These are phyloP conservation scores for Syngnathus acus DNA, from an alignment of 2,797 vertebrate genomes.

Conservation along the genomic window DNA sequence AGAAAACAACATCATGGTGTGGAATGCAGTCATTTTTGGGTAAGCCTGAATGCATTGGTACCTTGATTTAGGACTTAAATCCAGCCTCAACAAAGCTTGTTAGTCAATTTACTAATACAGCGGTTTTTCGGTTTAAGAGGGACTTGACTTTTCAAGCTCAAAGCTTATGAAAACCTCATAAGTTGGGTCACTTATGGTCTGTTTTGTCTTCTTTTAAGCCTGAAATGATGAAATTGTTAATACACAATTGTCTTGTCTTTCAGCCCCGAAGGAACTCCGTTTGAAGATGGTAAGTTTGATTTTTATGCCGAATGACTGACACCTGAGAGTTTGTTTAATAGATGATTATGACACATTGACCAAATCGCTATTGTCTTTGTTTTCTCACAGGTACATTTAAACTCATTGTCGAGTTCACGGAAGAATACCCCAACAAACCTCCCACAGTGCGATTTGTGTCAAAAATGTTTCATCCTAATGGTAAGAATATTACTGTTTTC, in stretches of 20 bases:
- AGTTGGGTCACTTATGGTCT: neutral
- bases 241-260: slow-evolving; percentile 5
- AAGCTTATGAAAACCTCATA: neutral
- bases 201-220: neutral
- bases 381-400: slow-evolving; percentile 88
- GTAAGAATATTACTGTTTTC: slow-evolving; percentile 54
- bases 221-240: neutral
- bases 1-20: slow-evolving; percentile 98
- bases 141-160: too few relatives aligned
- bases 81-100: neutral
- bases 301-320: neutral
- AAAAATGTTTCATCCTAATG: slow-evolving; percentile 99
- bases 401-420: slow-evolving; percentile 98
- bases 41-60: slow-evolving; percentile 52
- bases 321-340: neutral
- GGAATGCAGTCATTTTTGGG: slow-evolving; percentile 99
- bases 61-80: neutral
- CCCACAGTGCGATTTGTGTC: slow-evolving; percentile 98
- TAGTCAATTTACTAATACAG: neutral
- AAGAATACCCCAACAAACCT: slow-evolving; percentile 99
- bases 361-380: neutral
- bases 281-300: slow-evolving; percentile 88
- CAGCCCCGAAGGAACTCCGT: slow-evolving; percentile 96
- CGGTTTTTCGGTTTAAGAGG: too few relatives aligned
- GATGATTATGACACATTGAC: neutral